phyloP scores from a whole-genome alignment of 2,888 invertebrate genomes.

The Saturnia japonica region DNA sequence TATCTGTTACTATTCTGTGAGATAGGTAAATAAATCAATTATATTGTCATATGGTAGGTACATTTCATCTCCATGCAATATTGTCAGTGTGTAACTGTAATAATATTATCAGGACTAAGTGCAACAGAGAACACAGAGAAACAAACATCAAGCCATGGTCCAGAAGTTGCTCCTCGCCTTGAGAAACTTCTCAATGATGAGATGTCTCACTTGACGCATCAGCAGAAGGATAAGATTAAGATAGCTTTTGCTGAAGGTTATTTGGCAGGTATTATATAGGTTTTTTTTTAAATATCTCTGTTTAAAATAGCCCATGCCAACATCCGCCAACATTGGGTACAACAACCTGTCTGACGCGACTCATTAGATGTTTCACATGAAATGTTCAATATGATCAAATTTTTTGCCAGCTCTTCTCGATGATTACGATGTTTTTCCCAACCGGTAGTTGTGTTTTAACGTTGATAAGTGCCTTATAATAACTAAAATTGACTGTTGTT shows the following conservation, averaged over 20 bases:
- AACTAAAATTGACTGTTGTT: too few species aligned
- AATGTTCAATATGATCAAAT: too few species aligned
- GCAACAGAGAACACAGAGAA: conserved; percentile 74
- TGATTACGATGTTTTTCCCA: too few species aligned
- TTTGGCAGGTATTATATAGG: conserved; percentile 83
- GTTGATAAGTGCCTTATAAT: too few species aligned
- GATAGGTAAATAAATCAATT: not conserved
- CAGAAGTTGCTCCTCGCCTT: conserved; percentile 65
- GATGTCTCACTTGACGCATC: conserved; percentile 58
- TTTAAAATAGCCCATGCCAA: too few species aligned
- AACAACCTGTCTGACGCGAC: too few species aligned
- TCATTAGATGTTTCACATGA: too few species aligned
- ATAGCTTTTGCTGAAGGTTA: conserved; percentile 96
- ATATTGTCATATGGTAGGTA: not conserved
- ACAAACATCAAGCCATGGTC: conserved; percentile 35
- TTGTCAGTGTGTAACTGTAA: not conserved
- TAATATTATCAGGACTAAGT: conserved; percentile 55
- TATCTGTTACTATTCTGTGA: too few species aligned
- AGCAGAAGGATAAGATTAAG: conserved; percentile 89
- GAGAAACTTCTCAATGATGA: conserved; percentile 78
- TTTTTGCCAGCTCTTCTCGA: too few species aligned
- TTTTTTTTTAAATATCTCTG: too few species aligned
- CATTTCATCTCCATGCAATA: not conserved
- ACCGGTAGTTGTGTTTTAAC: too few species aligned
- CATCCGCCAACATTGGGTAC: too few species aligned